These are phyloP conservation scores for Contarinia nasturtii DNA, from an alignment of 1,140 invertebrate species.

Conservation along the genomic window DNA sequence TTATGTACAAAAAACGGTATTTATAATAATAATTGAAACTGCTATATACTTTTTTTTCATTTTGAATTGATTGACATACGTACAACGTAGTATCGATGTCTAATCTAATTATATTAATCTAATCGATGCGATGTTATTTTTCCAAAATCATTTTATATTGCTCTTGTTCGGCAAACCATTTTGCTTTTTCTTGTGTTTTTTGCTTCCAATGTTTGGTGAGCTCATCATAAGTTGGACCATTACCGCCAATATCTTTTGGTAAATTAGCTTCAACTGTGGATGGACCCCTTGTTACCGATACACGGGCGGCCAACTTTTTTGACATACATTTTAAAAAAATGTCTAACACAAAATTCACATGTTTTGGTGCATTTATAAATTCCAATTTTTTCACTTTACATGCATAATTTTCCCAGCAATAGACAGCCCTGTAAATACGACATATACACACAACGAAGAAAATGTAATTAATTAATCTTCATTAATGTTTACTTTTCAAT, in stretches of 20 bases:
- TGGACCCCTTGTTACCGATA: conserved; percentile 27
- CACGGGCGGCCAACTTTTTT: conserved; percentile 37
- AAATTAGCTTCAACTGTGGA: conserved; percentile 27
- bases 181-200: conserved; percentile 24
- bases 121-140: too few species aligned
- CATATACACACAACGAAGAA: not conserved
- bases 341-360: conserved; percentile 45
- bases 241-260: conserved; percentile 39
- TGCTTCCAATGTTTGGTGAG: conserved; percentile 35
- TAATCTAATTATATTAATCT: too few species aligned
- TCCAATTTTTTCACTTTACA: conserved; percentile 43
- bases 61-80: too few species aligned
- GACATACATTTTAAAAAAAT: conserved; percentile 52
- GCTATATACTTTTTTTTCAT: too few species aligned
- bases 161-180: conserved; percentile 37
- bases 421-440: conserved; percentile 23
- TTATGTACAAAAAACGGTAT: too few species aligned
- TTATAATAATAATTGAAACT: too few species aligned
- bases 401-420: conserved; percentile 50
- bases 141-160: conserved; percentile 25
- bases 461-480: not conserved
- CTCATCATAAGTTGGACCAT: conserved; percentile 26
- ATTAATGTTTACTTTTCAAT: too few species aligned
- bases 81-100: too few species aligned
- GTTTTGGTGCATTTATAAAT: conserved; percentile 45